Percentiles rank a stretch among this genome's conserved stretches.
Conservation (phyloP, 2,888 invertebrate species). For the Seira ritae region DNA sequence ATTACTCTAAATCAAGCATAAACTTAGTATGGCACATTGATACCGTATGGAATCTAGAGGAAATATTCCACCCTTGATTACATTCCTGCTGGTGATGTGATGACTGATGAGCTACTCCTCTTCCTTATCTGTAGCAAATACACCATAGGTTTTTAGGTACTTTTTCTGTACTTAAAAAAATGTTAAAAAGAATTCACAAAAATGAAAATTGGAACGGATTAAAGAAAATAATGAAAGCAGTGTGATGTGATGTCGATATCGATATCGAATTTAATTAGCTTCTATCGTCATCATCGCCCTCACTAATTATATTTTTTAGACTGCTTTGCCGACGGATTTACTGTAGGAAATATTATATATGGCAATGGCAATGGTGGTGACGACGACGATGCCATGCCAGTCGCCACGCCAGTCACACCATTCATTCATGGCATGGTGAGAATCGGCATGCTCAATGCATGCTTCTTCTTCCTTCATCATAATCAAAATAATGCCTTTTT, state of each 20-base stretch:
- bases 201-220: constrained; percentile 31
- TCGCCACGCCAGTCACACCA: constrained; percentile 15
- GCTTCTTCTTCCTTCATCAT: not conserved
- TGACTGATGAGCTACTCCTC: not conserved
- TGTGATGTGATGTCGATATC: too few relatives aligned
- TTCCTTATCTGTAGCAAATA: not conserved
- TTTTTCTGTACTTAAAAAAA: constrained; percentile 8
- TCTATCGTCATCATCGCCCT: constrained; percentile 48
- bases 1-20: too few relatives aligned
- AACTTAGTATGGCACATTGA: too few relatives aligned
- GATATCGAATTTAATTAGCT: constrained; percentile 47
- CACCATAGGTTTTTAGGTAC: too few relatives aligned
- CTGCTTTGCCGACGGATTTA: not conserved
- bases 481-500: too few relatives aligned
- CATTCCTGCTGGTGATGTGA: not conserved
- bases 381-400: too few relatives aligned
- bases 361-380: too few relatives aligned
- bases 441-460: not conserved
- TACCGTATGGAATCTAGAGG: not conserved
- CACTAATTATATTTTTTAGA: not conserved
- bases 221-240: constrained; percentile 2
- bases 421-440: not conserved
- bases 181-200: constrained; percentile 29
- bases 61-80: not conserved
- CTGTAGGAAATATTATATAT: too few relatives aligned